Evolutionary conservation across 2,888 invertebrate genomes (phyloP).

Genomic region (Ormyrus labotus): DNA sequence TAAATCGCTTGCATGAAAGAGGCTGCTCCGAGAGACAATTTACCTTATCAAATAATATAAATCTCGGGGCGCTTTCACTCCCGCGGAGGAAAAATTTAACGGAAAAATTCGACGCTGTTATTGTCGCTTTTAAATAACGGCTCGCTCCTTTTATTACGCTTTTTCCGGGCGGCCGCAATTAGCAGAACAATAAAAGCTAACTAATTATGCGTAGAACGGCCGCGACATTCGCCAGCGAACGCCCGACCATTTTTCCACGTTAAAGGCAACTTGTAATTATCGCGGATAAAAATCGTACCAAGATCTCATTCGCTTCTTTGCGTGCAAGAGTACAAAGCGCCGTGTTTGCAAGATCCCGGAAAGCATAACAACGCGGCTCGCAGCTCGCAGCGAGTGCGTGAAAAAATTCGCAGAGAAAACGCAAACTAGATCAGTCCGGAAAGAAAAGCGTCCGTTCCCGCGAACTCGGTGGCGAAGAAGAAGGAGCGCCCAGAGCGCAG

Average conservation of each 20-base stretch:
- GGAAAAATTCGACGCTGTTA: too few relatives aligned
- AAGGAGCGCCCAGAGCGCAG: conserved; percentile 10
- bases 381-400: conserved; percentile 49
- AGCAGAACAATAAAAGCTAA: not conserved
- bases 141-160: too few relatives aligned
- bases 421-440: conserved; percentile 51
- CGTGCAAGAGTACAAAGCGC: conserved; percentile 12
- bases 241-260: conserved; percentile 16
- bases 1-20: conserved; percentile 64
- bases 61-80: conserved; percentile 23
- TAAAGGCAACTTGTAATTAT: conserved; percentile 21
- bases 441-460: not conserved
- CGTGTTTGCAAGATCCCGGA: conserved; percentile 47
- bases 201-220: conserved; percentile 1
- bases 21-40: conserved; percentile 37
- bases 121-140: too few relatives aligned
- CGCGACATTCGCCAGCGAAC: not conserved
- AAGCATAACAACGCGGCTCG: conserved; percentile 57
- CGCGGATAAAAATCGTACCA: conserved; percentile 1
- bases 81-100: not conserved
- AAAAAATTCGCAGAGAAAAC: conserved; percentile 58
- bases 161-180: too few relatives aligned
- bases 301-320: not conserved
- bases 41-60: conserved; percentile 50
- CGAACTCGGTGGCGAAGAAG: conserved; percentile 25